Evolutionary conservation across 2,113 vertebrate genomes (phyloP).

Genomic region (Pseudois nayaur): DNA sequence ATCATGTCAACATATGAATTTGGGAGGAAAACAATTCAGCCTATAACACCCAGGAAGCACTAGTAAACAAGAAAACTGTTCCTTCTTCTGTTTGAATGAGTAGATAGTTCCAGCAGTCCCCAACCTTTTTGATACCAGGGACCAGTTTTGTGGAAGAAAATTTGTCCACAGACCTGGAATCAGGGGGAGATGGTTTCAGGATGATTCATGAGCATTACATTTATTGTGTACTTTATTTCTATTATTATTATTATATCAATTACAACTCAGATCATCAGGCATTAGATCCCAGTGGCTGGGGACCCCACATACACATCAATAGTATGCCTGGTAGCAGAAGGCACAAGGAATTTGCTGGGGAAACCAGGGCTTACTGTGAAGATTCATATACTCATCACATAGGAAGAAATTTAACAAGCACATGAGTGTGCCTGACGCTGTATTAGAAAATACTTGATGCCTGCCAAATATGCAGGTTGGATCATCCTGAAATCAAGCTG

Average conservation of each 20-base stretch:
- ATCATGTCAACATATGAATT: not conserved
- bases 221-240: not conserved
- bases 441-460: not conserved
- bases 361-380: not conserved
- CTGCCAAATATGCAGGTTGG: not conserved
- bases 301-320: not conserved
- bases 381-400: not conserved
- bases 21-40: not conserved
- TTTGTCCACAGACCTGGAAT: not conserved
- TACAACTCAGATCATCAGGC: not conserved
- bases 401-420: not conserved
- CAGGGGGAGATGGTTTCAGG: not conserved
- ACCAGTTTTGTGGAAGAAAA: not conserved
- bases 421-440: not conserved
- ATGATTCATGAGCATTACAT: not conserved
- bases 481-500: slow-evolving; percentile 4
- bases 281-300: not conserved
- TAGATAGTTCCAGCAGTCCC: not conserved
- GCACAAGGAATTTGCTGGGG: not conserved
- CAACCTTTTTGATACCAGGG: not conserved
- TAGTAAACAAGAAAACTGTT: not conserved
- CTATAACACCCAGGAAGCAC: not conserved
- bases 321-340: not conserved
- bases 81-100: not conserved
- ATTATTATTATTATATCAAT: not conserved